Conservation (phyloP, 1,140 invertebrate species). For the Leptinotarsa undecemlineata region DNA sequence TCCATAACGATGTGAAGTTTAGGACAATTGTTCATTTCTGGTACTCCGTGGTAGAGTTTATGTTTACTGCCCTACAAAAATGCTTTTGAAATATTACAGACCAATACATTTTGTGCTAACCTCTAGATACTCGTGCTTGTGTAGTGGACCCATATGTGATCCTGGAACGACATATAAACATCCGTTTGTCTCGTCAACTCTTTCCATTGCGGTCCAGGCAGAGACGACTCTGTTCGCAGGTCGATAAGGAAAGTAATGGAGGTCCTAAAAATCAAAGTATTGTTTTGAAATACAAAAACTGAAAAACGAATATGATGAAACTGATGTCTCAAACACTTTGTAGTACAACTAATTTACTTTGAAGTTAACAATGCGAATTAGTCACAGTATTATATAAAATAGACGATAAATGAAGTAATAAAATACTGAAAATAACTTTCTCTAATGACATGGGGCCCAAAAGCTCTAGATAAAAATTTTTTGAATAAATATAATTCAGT, state of each 20-base stretch:
- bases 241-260: slow-evolving; percentile 88
- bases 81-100: slow-evolving; percentile 6
- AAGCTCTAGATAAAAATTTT: too few species aligned
- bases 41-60: slow-evolving; percentile 82
- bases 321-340: too few species aligned
- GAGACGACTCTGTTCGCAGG: slow-evolving; percentile 79
- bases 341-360: too few species aligned
- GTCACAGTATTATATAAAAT: too few species aligned
- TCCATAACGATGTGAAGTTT: slow-evolving; percentile 75
- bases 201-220: slow-evolving; percentile 89
- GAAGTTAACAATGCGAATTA: too few species aligned
- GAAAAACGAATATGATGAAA: too few species aligned
- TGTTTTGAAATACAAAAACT: background rate
- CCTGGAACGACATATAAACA: slow-evolving; percentile 84
- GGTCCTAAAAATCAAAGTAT: slow-evolving; percentile 61
- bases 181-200: slow-evolving; percentile 75
- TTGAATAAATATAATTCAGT: too few species aligned
- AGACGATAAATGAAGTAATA: too few species aligned
- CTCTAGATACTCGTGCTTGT: slow-evolving; percentile 75
- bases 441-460: too few species aligned
- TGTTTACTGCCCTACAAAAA: slow-evolving; percentile 62
- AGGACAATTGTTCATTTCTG: slow-evolving; percentile 59
- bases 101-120: slow-evolving; percentile 49
- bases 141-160: slow-evolving; percentile 68
- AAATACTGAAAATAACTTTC: too few species aligned